Evolutionary conservation across 2,797 vertebrate species (phyloP).

Genomic region (Clarias laeviceps): DNA sequence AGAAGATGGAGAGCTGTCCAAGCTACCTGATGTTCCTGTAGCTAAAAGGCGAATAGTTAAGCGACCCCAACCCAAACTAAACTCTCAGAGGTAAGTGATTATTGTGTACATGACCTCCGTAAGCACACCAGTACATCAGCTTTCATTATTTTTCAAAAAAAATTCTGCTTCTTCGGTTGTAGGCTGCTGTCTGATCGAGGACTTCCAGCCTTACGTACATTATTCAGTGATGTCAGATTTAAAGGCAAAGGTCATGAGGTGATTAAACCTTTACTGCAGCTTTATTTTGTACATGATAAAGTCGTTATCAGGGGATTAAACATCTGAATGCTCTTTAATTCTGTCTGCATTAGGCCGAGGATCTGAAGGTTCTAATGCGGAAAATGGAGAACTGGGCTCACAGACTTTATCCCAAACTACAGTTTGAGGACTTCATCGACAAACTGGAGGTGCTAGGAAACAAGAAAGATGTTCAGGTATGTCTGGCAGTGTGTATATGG

Average conservation of each 20-base stretch:
- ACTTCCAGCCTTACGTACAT: constrained; percentile 86
- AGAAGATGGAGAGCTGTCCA: constrained; percentile 70
- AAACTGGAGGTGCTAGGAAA: constrained; percentile 84
- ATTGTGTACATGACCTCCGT: neutral
- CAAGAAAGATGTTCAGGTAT: constrained; percentile 95
- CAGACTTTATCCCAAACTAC: constrained; percentile 88
- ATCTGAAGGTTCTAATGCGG: constrained; percentile 83
- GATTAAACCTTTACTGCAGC: constrained; percentile 44
- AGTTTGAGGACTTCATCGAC: constrained; percentile 92
- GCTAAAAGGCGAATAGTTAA: constrained; percentile 77
- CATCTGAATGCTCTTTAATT: neutral
- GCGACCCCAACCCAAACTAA: constrained; percentile 87
- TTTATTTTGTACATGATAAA: neutral
- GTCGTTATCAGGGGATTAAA: neutral
- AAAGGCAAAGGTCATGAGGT: constrained; percentile 96
- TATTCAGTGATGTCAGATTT: constrained; percentile 84
- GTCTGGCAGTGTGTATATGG: constrained; percentile 32
- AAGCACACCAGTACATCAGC: neutral
- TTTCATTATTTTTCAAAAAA: too few species aligned
- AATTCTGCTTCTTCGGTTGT: neutral
- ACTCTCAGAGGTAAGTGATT: constrained; percentile 84
- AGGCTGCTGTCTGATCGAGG: constrained; percentile 90
- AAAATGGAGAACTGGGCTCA: constrained; percentile 99
- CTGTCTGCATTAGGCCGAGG: constrained; percentile 75
- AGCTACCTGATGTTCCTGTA: constrained; percentile 77